These are phyloP conservation scores for Heteronetta atricapilla DNA, from an alignment of 2,113 vertebrate genomes.

Conservation along the genomic window DNA sequence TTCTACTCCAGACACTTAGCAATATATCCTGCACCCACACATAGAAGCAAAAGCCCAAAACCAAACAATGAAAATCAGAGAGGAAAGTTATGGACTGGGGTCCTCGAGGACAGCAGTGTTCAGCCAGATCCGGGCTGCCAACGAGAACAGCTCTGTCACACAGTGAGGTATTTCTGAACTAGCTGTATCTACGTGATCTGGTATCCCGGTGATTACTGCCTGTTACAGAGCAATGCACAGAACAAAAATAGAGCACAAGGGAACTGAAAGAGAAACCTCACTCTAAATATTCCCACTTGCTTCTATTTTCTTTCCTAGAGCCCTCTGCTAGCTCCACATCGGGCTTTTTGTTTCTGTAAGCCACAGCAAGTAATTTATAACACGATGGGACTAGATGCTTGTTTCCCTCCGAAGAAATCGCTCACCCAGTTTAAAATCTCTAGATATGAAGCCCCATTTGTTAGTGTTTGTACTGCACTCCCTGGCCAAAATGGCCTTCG, in stretches of 20 bases:
- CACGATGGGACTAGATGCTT: background rate
- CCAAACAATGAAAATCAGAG: background rate
- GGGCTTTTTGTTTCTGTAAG: background rate
- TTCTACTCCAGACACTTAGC: background rate
- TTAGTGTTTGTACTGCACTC: background rate
- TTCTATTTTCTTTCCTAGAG: constrained; percentile 36
- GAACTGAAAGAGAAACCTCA: constrained; percentile 59
- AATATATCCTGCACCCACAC: background rate
- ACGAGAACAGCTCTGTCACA: background rate
- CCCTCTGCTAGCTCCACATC: background rate
- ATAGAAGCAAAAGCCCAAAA: background rate
- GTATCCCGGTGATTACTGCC: background rate
- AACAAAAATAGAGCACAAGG: constrained; percentile 31
- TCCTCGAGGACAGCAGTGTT: background rate
- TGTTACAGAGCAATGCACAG: background rate
- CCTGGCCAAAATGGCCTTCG: background rate
- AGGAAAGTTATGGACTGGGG: background rate
- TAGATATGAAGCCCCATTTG: background rate
- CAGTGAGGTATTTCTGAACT: fast-evolving
- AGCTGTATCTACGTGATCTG: fast-evolving
- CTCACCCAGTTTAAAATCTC: background rate
- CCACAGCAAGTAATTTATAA: background rate
- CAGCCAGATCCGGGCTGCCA: background rate
- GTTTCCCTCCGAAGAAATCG: background rate
- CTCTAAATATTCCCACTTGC: constrained; percentile 49